A percentile compares a stretch with the other conserved stretches of the same genome.
These are phyloP conservation scores for Drosophila multiciliata DNA, from an alignment of 2,888 invertebrate genomes.

Conservation along the genomic window DNA sequence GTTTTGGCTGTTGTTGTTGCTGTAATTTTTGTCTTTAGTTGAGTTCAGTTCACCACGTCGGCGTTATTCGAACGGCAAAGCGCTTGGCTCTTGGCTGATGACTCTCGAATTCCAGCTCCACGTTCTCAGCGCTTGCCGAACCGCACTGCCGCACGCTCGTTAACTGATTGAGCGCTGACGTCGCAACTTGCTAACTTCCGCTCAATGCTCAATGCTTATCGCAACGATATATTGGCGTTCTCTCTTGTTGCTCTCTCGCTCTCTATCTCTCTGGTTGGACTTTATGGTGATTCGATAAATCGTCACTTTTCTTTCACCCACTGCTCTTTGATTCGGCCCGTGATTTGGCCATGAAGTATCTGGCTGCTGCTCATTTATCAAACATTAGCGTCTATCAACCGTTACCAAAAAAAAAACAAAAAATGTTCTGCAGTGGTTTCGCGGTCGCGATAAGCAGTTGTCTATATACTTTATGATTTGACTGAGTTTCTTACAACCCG, in stretches of 20 bases:
- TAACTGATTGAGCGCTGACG: constrained; percentile 72
- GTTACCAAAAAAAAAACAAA: constrained; percentile 21
- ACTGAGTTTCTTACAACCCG: constrained; percentile 21
- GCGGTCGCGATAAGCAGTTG: constrained; percentile 45
- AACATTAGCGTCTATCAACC: constrained; percentile 45
- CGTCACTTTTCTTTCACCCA: constrained; percentile 47
- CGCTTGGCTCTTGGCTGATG: constrained; percentile 15
- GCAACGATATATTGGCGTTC: constrained; percentile 36
- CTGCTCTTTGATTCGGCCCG: constrained; percentile 20
- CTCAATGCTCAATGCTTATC: constrained; percentile 63
- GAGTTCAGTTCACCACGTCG: constrained; percentile 68
- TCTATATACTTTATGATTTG: constrained; percentile 21
- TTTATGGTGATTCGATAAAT: constrained; percentile 15
- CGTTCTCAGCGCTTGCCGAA: constrained; percentile 53
- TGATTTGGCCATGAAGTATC: constrained; percentile 18
- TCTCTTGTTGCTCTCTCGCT: constrained; percentile 1
- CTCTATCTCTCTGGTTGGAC: not conserved
- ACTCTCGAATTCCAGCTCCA: constrained; percentile 36
- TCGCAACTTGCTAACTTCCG: constrained; percentile 39
- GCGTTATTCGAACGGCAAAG: constrained; percentile 66
- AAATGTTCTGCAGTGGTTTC: constrained; percentile 19
- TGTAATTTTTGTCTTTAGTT: constrained; percentile 19
- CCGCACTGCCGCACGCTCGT: constrained; percentile 51
- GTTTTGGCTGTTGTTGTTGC: constrained; percentile 4
- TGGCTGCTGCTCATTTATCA: constrained; percentile 49